Evolutionary conservation across 2,888 invertebrate species (phyloP).

Genomic region (Drosophila eohydei): DNA sequence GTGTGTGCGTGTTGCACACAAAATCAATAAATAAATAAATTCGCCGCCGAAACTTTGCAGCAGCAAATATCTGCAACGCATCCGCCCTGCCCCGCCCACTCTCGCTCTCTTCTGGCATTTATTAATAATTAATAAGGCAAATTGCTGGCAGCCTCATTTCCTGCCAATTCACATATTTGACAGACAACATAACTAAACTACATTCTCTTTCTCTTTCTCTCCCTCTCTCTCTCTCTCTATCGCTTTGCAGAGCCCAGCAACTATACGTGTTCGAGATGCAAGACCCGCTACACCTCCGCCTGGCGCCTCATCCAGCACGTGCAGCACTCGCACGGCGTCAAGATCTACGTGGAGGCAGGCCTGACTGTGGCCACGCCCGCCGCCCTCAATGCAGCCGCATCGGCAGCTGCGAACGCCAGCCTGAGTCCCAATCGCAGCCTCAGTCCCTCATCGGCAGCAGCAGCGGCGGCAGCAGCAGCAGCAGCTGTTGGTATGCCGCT

Average conservation of each 20-base stretch:
- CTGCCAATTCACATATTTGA: slow-evolving; percentile 56
- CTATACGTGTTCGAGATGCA: slow-evolving; percentile 97
- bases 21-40: slow-evolving; percentile 76
- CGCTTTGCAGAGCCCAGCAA: slow-evolving; percentile 93
- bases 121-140: slow-evolving; percentile 59
- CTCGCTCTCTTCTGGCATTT: slow-evolving; percentile 16
- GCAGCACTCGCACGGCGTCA: slow-evolving; percentile 96
- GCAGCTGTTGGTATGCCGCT: slow-evolving; percentile 49
- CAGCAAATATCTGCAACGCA: slow-evolving; percentile 20
- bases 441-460: slow-evolving; percentile 48
- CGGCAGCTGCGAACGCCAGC: slow-evolving; percentile 54
- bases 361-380: slow-evolving; percentile 78
- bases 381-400: slow-evolving; percentile 60
- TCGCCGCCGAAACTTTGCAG: slow-evolving; percentile 29
- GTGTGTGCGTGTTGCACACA: slow-evolving; percentile 29
- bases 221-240: slow-evolving; percentile 14
- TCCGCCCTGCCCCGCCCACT: background rate
- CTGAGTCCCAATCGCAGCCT: slow-evolving; percentile 44
- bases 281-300: slow-evolving; percentile 95
- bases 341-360: slow-evolving; percentile 91
- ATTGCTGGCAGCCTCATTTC: slow-evolving; percentile 59
- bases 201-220: background rate
- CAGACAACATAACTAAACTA: slow-evolving; percentile 51
- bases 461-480: slow-evolving; percentile 54
- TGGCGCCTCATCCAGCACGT: slow-evolving; percentile 98